phyloP scores from a whole-genome alignment of 2,888 invertebrate species.

The Tinea semifulvella region DNA sequence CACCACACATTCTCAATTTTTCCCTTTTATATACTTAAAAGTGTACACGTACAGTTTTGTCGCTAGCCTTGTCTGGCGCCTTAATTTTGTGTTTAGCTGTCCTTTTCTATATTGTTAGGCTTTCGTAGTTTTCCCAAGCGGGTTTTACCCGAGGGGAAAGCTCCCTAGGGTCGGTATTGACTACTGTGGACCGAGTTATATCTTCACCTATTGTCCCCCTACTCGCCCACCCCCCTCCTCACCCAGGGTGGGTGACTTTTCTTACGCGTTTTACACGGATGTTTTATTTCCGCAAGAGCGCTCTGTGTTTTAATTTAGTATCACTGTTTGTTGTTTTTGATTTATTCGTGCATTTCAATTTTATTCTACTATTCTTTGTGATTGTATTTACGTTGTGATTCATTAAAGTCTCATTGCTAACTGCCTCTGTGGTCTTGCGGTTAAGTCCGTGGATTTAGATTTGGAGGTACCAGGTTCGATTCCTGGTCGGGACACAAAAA shows the following conservation, averaged over 20 bases:
- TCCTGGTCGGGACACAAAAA: no score
- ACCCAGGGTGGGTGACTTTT: conserved; percentile 41
- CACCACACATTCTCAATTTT: conserved; percentile 63
- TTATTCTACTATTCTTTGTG: not conserved
- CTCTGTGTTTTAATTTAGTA: conserved; percentile 21
- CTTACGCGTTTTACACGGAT: conserved; percentile 64
- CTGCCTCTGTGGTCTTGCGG: no score
- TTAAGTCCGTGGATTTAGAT: no score
- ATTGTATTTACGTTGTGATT: no score
- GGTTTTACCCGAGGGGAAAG: conserved; percentile 61
- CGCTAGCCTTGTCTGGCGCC: conserved; percentile 41
- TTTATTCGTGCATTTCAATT: conserved; percentile 12
- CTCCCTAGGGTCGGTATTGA: conserved; percentile 67
- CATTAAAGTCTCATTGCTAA: no score
- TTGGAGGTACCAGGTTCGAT: no score
- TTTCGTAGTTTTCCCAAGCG: conserved; percentile 63
- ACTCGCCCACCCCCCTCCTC: conserved; percentile 33
- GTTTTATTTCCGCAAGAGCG: conserved; percentile 37
- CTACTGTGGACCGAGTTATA: conserved; percentile 63
- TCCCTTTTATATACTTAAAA: conserved; percentile 64
- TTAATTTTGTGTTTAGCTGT: conserved; percentile 36
- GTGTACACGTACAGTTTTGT: conserved; percentile 48
- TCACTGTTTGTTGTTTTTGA: conserved; percentile 20
- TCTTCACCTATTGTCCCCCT: conserved; percentile 64
- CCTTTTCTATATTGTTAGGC: conserved; percentile 66